Evolutionary conservation across 2,797 vertebrate genomes (phyloP).

Genomic region (Rhincodon typus): DNA sequence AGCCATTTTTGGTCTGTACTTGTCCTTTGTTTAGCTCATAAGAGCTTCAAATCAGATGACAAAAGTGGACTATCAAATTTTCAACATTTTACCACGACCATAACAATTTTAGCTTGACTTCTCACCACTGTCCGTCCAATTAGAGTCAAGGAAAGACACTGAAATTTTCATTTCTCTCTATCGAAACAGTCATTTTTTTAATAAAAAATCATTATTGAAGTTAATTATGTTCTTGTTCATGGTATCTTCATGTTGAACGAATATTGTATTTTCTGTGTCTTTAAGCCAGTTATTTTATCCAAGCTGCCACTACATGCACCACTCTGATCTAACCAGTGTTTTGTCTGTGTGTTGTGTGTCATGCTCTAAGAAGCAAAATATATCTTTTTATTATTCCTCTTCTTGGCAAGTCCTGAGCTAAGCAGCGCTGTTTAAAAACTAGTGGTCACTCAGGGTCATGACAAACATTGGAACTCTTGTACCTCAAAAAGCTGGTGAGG

Average conservation of each 20-base stretch:
- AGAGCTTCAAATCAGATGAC: too few relatives aligned
- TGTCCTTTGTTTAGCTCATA: too few relatives aligned
- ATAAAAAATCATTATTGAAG: background rate
- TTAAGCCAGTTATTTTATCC: too few relatives aligned
- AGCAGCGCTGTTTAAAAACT: background rate
- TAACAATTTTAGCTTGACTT: background rate
- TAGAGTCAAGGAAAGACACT: background rate
- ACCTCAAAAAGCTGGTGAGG: too few relatives aligned
- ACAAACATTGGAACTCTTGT: too few relatives aligned
- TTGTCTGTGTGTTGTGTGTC: background rate
- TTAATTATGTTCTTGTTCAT: background rate
- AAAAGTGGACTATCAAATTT: too few relatives aligned
- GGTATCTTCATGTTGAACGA: too few relatives aligned
- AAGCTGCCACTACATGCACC: background rate
- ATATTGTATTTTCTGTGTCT: too few relatives aligned
- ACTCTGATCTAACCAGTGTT: background rate
- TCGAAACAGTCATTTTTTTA: background rate
- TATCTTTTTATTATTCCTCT: background rate
- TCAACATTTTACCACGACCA: too few relatives aligned
- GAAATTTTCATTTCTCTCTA: background rate
- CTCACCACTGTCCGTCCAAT: background rate
- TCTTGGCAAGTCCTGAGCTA: too few relatives aligned
- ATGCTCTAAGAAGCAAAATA: background rate
- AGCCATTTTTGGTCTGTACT: too few relatives aligned
- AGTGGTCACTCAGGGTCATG: too few relatives aligned